phyloP scores from a whole-genome alignment of 2,113 vertebrate genomes.

The Tetrax tetrax region DNA sequence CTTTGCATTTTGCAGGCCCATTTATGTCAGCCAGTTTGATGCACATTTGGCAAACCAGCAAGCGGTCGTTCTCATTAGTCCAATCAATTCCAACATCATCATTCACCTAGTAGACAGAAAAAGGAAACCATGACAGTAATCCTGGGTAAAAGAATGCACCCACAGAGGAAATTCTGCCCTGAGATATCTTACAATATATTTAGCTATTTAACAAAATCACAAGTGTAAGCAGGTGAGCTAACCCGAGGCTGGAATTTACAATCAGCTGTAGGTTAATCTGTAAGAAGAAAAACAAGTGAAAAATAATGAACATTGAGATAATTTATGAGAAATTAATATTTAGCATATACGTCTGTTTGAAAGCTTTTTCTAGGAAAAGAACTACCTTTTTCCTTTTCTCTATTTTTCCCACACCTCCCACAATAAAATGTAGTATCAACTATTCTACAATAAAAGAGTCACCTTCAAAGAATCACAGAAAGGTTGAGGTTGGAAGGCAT shows the following conservation, averaged over 20 bases:
- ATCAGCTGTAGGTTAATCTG: background rate
- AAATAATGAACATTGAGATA: background rate
- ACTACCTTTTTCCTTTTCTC: background rate
- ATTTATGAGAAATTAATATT: background rate
- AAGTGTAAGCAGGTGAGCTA: background rate
- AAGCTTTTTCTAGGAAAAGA: background rate
- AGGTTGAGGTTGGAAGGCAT: background rate
- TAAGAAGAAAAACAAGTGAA: background rate
- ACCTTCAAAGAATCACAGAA: background rate
- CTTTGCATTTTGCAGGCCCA: constrained; percentile 93
- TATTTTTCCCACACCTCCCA: background rate
- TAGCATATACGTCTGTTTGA: background rate
- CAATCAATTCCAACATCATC: constrained; percentile 97
- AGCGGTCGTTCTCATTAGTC: constrained; percentile 95
- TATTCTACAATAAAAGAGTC: background rate
- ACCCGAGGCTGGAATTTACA: background rate
- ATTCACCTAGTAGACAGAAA: constrained; percentile 81
- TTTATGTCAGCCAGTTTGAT: constrained; percentile 99
- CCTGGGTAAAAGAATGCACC: background rate
- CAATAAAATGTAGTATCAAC: background rate
- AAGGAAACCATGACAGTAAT: background rate
- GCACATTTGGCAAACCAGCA: constrained; percentile 98
- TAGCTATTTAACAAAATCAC: background rate
- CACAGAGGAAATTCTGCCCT: background rate
- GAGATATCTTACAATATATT: background rate